Conservation (phyloP, 2,797 vertebrate genomes). For the Jordanella pulchra region DNA sequence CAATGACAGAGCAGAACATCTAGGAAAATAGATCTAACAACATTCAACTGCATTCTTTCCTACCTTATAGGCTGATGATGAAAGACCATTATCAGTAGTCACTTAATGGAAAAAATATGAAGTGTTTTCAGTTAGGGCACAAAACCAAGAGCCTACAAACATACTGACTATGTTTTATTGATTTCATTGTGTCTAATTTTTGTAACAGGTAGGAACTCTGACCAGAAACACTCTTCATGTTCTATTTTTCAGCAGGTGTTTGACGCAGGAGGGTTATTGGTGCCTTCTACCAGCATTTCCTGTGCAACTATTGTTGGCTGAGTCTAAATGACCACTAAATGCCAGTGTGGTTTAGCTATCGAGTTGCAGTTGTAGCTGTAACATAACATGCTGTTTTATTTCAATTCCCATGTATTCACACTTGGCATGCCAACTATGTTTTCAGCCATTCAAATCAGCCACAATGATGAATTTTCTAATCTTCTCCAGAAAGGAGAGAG, state of each 20-base stretch:
- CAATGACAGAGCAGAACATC: conserved; percentile 24
- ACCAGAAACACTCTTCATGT: not conserved
- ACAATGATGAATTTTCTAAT: no score
- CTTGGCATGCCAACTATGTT: not conserved
- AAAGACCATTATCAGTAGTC: not conserved
- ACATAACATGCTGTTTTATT: not conserved
- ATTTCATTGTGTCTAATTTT: not conserved
- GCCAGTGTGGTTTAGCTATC: not conserved
- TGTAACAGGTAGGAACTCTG: not conserved
- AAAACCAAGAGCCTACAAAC: no score
- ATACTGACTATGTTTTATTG: no score
- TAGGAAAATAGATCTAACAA: conserved; percentile 10
- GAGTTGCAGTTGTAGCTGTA: not conserved
- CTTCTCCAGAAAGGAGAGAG: no score
- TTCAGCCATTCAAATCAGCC: not conserved
- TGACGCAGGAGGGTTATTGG: not conserved
- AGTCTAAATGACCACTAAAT: not conserved
- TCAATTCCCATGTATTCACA: not conserved
- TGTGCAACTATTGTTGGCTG: not conserved
- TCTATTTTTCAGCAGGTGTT: not conserved
- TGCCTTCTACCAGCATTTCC: not conserved
- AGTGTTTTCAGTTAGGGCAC: not conserved
- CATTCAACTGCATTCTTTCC: conserved; percentile 24
- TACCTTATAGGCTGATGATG: not conserved
- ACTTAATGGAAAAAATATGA: not conserved